Evolutionary conservation across 2,888 invertebrate species (phyloP), one percentile per base, ranked within the genome.

Genomic region (Willowsia nigromaculata): DNA sequence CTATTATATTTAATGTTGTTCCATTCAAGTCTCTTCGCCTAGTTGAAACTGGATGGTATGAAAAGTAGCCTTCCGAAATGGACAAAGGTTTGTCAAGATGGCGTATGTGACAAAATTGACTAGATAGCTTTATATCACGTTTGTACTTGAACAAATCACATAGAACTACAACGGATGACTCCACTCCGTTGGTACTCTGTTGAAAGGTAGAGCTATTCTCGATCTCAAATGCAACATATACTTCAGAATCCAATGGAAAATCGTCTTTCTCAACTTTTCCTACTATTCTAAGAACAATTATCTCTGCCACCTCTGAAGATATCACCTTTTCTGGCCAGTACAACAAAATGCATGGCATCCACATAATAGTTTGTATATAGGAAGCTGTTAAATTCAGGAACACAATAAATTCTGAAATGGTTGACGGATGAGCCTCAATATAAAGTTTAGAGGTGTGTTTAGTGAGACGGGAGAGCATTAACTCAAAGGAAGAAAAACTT

Each of bases 111-210:
- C 82, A 82, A 47, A 68, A 59, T 25, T 82, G 59, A 59, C 25
- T 62, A 33, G 37, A 18, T 3, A 40, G 15, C 13, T 25, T 27
- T 50, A 25, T 76, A 3, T 65, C 47, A 5, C 33, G 30, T 47
- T 56, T 80, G 9, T 68, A 30, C 7, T 68, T 65, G 18, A 47
- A 65, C 50, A 82, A 82, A 27, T 68, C 68, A 50, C 82, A 82
- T 9, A 68, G 30, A 30, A 37, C n/a, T 25, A 65, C 65, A 11
- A 27, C 25, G 6, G 25, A 56, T 3, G 56, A 56, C 25, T 62
- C 27, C 1, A 27, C 11, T 2, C 15, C n/a, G n/a, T n/a, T n/a
- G n/a, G n/a, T n/a, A n/a, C n/a, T 22, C 56, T 50, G 11, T 15
- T 13, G 6, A 62, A 27, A 2, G 11, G 5, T 7, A 33, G 22